These are phyloP conservation scores for Tetragonula carbonaria DNA, from an alignment of 2,888 invertebrate species.

Conservation along the genomic window DNA sequence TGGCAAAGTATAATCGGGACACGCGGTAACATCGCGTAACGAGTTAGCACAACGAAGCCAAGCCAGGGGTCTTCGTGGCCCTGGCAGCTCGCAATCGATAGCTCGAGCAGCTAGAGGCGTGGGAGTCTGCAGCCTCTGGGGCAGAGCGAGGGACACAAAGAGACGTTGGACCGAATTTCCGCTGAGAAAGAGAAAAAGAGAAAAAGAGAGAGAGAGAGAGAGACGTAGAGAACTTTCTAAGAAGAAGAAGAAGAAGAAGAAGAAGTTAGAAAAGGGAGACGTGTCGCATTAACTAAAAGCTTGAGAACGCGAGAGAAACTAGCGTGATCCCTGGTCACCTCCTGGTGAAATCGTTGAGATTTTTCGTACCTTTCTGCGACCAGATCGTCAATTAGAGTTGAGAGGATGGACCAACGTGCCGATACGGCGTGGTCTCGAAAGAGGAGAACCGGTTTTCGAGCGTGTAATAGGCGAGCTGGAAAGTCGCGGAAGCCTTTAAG, in stretches of 20 bases:
- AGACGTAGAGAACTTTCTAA: not conserved
- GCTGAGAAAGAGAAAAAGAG: conserved; percentile 6
- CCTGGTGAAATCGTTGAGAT: not conserved
- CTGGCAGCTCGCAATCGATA: conserved; percentile 78
- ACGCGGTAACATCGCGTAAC: conserved; percentile 72
- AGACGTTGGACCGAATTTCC: conserved; percentile 68
- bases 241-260: not conserved
- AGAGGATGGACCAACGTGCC: conserved; percentile 17
- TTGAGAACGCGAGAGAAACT: not conserved
- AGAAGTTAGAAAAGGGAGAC: not conserved
- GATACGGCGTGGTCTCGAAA: not conserved
- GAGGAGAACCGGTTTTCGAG: conserved; percentile 8
- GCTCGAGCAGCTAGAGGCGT: conserved; percentile 71
- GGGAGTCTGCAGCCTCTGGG: conserved; percentile 67
- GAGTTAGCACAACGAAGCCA: conserved; percentile 72
- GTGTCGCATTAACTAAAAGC: conserved; percentile 29
- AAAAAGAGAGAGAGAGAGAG: not conserved
- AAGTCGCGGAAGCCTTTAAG: conserved; percentile 52
- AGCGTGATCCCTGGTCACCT: not conserved
- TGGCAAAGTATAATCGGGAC: conserved; percentile 43
- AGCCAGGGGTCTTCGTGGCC: conserved; percentile 69
- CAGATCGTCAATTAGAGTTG: conserved; percentile 21
- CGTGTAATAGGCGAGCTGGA: conserved; percentile 43
- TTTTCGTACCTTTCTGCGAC: not conserved
- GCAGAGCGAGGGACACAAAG: conserved; percentile 64